Percentiles rank a stretch among this genome's conserved stretches.
phyloP scores from a whole-genome alignment of 2,113 vertebrate species.

The Chamaetylas fuelleborni region DNA sequence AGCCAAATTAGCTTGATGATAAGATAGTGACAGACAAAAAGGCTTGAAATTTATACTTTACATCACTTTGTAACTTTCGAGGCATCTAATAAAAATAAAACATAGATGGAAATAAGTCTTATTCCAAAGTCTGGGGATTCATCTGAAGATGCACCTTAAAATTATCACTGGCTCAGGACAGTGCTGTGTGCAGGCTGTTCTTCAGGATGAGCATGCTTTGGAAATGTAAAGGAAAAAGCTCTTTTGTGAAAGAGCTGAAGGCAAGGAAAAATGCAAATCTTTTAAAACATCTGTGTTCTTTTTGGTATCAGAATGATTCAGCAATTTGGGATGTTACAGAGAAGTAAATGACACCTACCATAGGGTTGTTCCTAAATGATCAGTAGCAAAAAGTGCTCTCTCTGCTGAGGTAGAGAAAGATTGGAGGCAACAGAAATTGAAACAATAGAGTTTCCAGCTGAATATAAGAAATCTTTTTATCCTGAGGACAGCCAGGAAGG shows the following conservation, averaged over 20 bases:
- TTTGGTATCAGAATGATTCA: not conserved
- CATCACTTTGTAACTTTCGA: not conserved
- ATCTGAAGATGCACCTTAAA: not conserved
- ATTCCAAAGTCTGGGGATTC: not conserved
- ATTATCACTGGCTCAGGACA: not conserved
- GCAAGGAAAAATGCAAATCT: not conserved
- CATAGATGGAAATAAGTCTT: not conserved
- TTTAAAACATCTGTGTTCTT: not conserved
- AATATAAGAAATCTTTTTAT: not conserved
- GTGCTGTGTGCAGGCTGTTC: not conserved
- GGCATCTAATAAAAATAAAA: not conserved
- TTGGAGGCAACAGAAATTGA: not conserved
- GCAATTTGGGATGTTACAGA: not conserved
- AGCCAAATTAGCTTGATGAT: not conserved
- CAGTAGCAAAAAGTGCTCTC: not conserved
- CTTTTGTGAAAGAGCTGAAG: not conserved
- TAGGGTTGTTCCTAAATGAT: not conserved
- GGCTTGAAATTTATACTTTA: not conserved
- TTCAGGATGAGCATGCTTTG: not conserved
- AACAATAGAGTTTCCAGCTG: not conserved
- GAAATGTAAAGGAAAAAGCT: not conserved
- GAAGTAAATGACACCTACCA: not conserved
- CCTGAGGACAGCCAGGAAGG: not conserved
- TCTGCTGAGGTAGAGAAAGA: not conserved
- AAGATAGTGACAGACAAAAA: not conserved